Evolutionary conservation across 2,888 invertebrate genomes (phyloP).

Genomic region (Agonum fuliginosum): DNA sequence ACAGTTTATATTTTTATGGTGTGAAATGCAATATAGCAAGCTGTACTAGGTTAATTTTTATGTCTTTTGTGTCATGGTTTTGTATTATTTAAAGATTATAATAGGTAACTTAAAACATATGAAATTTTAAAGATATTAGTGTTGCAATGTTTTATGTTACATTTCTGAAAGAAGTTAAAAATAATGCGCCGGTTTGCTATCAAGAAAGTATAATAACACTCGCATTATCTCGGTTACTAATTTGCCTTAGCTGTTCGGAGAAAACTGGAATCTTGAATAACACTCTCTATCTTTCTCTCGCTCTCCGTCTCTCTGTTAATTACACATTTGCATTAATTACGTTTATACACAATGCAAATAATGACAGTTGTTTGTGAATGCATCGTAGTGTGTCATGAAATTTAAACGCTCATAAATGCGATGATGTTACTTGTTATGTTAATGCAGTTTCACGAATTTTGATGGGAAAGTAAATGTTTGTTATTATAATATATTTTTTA

Average conservation of each 20-base stretch:
- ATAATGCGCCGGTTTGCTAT: no score
- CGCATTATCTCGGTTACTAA: background rate
- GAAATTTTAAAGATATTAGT: no score
- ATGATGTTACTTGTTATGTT: constrained; percentile 8
- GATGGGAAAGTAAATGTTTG: no score
- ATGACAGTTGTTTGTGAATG: constrained; percentile 15
- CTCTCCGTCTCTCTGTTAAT: constrained; percentile 1
- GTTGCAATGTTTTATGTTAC: no score
- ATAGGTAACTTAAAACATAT: no score
- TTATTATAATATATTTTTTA: no score
- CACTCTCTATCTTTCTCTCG: background rate
- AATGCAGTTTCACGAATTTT: background rate
- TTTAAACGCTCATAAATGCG: background rate
- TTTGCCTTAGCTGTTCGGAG: constrained; percentile 2
- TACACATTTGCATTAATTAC: constrained; percentile 40
- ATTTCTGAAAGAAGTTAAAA: no score
- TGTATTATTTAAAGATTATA: no score
- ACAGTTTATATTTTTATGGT: no score
- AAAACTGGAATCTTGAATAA: constrained; percentile 29
- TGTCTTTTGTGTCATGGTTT: no score
- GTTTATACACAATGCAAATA: constrained; percentile 38
- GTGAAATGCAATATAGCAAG: no score
- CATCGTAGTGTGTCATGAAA: constrained; percentile 13
- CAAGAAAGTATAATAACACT: constrained; percentile 9
- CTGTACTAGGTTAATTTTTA: no score